phyloP scores from a whole-genome alignment of 2,797 vertebrate species.

The Danionella dracula region DNA sequence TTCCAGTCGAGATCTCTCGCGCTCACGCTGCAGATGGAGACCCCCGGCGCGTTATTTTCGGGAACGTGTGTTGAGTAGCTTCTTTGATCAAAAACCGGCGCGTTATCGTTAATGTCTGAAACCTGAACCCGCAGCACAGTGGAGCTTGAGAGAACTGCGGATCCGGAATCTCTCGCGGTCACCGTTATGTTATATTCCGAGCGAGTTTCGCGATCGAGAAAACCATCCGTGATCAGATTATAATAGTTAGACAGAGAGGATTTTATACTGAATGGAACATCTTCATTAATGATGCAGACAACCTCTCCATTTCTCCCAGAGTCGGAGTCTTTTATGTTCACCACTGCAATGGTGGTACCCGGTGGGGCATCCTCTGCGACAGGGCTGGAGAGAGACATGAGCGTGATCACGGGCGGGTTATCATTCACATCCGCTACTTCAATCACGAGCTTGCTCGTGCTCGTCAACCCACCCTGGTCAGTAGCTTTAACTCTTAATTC shows the following conservation, averaged over 20 bases:
- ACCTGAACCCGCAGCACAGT: constrained; percentile 49
- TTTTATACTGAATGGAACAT: constrained; percentile 53
- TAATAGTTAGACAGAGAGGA: constrained; percentile 56
- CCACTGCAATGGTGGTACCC: constrained; percentile 55
- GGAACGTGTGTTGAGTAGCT: constrained; percentile 50
- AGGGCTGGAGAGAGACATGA: constrained; percentile 50
- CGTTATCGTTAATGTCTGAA: constrained; percentile 56
- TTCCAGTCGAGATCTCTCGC: constrained; percentile 58
- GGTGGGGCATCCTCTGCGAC: constrained; percentile 50
- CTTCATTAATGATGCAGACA: constrained; percentile 45
- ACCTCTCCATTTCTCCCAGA: constrained; percentile 59
- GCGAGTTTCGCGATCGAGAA: constrained; percentile 55
- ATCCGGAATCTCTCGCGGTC: constrained; percentile 54
- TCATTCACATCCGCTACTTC: constrained; percentile 55
- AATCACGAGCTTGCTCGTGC: constrained; percentile 52
- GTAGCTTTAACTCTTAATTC: constrained; percentile 51
- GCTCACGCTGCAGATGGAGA: constrained; percentile 52
- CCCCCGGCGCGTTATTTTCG: constrained; percentile 61
- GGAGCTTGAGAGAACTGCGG: constrained; percentile 51
- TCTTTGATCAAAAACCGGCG: constrained; percentile 18
- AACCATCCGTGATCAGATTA: constrained; percentile 50
- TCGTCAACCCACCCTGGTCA: constrained; percentile 44
- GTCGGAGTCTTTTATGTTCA: constrained; percentile 60
- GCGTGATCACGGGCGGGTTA: constrained; percentile 50
- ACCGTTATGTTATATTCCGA: constrained; percentile 59